A percentile compares a stretch with the other conserved stretches of the same genome.
Evolutionary conservation across 2,113 vertebrate species (phyloP).

Genomic region (Upupa epops): DNA sequence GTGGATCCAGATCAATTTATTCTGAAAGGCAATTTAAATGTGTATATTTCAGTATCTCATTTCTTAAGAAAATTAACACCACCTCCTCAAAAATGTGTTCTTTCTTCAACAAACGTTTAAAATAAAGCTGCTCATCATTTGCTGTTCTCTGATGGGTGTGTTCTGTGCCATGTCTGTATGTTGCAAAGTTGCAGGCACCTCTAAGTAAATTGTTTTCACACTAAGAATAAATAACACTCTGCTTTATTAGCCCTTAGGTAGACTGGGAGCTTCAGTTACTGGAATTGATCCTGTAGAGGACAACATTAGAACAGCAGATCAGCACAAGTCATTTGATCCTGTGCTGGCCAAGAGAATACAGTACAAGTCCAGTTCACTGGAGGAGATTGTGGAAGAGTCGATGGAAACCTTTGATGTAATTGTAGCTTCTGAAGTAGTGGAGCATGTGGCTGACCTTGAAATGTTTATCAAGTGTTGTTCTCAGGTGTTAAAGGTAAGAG

Average conservation of each 20-base stretch:
- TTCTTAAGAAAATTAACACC: background rate
- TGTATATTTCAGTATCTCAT: background rate
- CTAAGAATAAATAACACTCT: slow-evolving; percentile 34
- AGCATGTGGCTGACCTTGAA: slow-evolving; percentile 91
- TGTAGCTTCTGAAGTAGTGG: slow-evolving; percentile 94
- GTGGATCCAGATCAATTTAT: background rate
- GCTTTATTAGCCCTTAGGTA: slow-evolving; percentile 85
- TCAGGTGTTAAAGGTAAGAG: slow-evolving; percentile 87
- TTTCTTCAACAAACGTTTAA: background rate
- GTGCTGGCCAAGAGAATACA: slow-evolving; percentile 78
- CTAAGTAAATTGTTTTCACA: slow-evolving; percentile 39
- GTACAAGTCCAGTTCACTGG: slow-evolving; percentile 85
- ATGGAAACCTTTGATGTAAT: slow-evolving; percentile 85
- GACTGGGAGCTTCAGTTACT: slow-evolving; percentile 87
- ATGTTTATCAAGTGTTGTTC: slow-evolving; percentile 86
- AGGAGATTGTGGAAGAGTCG: slow-evolving; percentile 82
- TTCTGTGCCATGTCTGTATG: background rate
- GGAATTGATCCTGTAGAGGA: slow-evolving; percentile 93
- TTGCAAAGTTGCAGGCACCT: background rate
- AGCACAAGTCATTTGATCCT: slow-evolving; percentile 87
- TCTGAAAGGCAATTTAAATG: background rate
- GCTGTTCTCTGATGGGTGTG: background rate
- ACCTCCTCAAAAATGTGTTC: background rate
- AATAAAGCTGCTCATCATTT: background rate
- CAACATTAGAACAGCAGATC: slow-evolving; percentile 86